Base-by-base conservation (phyloP, 1,140 invertebrate genomes). In the Zaprionus gabonicus region DNA sequence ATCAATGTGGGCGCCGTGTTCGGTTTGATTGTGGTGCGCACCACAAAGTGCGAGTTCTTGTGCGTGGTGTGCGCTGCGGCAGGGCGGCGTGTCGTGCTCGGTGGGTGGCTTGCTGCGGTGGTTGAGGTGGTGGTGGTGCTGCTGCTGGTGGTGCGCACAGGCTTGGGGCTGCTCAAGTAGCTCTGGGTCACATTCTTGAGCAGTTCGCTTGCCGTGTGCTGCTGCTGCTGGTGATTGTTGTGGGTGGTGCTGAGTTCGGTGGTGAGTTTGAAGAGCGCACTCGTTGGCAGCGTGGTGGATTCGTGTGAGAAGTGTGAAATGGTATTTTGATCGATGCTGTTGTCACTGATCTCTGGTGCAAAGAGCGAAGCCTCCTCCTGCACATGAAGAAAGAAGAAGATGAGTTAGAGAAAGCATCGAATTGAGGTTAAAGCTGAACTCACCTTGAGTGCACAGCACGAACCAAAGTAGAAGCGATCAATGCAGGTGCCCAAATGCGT, bases 381-480 rank as follows among this genome's bases (percentile, higher is more conserved):
- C 9, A 60, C 28, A 31, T 10, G 9, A 34, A 38, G 3, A 0
- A 41, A 38, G 1, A 17, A 46, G 15, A 38, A 25, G 4, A 15
- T 28, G 5, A 7, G n/a, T 44, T n/a, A 2, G 49, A 36, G 17
- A 12, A 7, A 9, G 6, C 9, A 10, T 1, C 2, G 6, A 49
- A 27, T n/a, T 20, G 0, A 27, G 15, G 27, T 38, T 23, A 56
- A 5, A 17, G 10, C 58, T 51, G 31, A 1, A 78, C 72, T 82
- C 69, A 93, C 92, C 79, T 93, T 92, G 49, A 96, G 94, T 80
- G 96, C 96, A 93, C 98, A 98, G 86, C 98, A 98, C 34, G 96
- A 98, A 49, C 97, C 97, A 85, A 98, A 98, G 93, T 98, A 98
- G 93, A 98, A 98, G 57, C 97, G 95, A 93, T 98, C 97, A 90